Evolutionary conservation across 2,888 invertebrate genomes (phyloP), one percentile per base, ranked within the genome.

Genomic region (Lasioglossum figueresi): DNA sequence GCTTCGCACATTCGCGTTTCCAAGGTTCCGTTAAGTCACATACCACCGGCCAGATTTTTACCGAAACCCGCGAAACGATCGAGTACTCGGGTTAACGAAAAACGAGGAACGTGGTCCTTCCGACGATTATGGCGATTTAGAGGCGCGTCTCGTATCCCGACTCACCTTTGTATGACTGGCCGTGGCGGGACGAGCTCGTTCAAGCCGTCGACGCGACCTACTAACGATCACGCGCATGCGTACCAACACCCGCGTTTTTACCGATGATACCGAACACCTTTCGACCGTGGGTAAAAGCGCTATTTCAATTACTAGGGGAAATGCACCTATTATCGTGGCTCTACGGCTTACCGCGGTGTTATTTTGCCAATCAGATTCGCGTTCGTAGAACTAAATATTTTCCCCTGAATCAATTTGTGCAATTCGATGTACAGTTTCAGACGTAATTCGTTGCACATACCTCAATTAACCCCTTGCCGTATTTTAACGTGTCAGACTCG

Each of bases 181-280:
- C 68, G 75, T 78, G 75, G 82, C 89, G 85, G 79, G 82, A 88
- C 89, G 86, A 90, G 89, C 87, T 85, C 87, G 84, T 88, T 89
- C 88, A 84, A 90, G 91, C 84, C 88, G 89, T 71, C 88, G 87
- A 81, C 88, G 88, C 91, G 92, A 93, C 92, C 92, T 93, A 93
- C 92, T 92, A 91, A 93, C 83, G 89, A 86, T 45, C 70, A 5
- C 48, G 83, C 90, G 82, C 88, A 83, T 82, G 86, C 88, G 84
- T 79, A 71, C 34, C 8, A 8, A 52, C 16, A 2, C 63, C 56
- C 23, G 34, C 34, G 81, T 86, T 90, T 90, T 87, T 84, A 83
- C 77, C 75, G 80, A 75, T 78, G 56, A 72, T 80, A 68, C 66
- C 63, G 66, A 68, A 31, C 76, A 34, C 27, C 31, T 63, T 31